Percentiles rank a stretch among this genome's conserved stretches.
These are phyloP conservation scores for Shinisaurus crocodilurus DNA, from an alignment of 2,113 vertebrate species.

Conservation along the genomic window DNA sequence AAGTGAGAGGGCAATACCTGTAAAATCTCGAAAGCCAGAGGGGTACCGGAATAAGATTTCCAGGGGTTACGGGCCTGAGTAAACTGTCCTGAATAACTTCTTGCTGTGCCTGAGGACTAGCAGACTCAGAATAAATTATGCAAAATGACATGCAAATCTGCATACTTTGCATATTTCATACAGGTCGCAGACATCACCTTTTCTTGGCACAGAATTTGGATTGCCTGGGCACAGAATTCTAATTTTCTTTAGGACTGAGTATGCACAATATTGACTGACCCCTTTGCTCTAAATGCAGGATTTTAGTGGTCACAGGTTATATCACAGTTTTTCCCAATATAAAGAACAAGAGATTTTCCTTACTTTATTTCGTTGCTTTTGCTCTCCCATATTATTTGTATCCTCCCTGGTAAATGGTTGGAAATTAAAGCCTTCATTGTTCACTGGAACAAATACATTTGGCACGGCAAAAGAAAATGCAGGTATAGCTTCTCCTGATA, in stretches of 20 bases:
- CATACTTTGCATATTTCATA: neutral
- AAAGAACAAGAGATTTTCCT: neutral
- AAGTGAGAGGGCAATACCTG: neutral
- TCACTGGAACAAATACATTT: neutral
- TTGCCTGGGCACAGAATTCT: neutral
- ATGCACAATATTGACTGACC: neutral
- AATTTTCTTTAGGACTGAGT: neutral
- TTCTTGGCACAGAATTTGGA: neutral
- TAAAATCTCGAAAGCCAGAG: neutral
- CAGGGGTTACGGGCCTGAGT: neutral
- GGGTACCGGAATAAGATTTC: neutral
- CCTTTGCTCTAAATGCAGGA: neutral
- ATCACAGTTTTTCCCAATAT: neutral
- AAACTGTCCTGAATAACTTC: neutral
- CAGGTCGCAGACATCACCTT: neutral
- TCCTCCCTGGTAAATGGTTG: rapidly evolving
- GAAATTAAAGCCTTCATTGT: neutral
- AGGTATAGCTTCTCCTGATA: neutral
- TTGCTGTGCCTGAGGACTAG: too few species aligned
- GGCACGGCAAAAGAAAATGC: neutral
- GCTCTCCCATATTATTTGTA: rapidly evolving
- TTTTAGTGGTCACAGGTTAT: too few species aligned
- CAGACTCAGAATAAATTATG: neutral
- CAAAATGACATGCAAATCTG: neutral
- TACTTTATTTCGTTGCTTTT: constrained; percentile 23